phyloP scores from a whole-genome alignment of 1,140 invertebrate species.

The Hypothenemus hampei region DNA sequence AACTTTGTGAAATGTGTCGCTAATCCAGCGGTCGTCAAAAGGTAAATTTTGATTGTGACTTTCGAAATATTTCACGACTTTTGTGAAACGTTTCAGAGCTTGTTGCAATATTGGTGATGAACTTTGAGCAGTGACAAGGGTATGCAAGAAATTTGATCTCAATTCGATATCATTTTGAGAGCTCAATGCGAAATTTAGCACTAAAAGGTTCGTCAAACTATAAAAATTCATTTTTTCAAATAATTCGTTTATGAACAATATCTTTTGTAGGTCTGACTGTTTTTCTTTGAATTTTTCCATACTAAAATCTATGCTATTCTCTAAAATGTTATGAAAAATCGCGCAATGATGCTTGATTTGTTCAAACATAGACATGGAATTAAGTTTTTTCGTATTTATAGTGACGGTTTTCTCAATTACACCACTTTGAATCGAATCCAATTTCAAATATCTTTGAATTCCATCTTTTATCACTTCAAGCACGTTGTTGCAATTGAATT shows the following conservation, averaged over 20 bases:
- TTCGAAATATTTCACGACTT: slow-evolving; percentile 4
- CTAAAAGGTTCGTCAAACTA: slow-evolving; percentile 11
- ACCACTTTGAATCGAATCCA: slow-evolving; percentile 15
- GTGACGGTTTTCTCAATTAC: no score
- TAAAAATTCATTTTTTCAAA: slow-evolving; percentile 12
- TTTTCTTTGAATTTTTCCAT: neutral
- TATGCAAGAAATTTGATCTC: neutral
- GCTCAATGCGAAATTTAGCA: slow-evolving; percentile 4
- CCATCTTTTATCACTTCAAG: slow-evolving; percentile 29
- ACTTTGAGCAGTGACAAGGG: neutral
- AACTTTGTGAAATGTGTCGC: neutral
- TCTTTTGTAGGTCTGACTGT: no score
- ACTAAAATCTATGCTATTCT: neutral
- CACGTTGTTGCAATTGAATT: slow-evolving; percentile 47
- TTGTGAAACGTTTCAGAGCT: slow-evolving; percentile 7
- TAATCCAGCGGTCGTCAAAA: slow-evolving; percentile 11
- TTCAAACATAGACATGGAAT: slow-evolving; percentile 37
- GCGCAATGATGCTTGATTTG: slow-evolving; percentile 42
- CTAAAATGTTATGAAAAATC: neutral
- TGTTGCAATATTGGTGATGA: slow-evolving; percentile 2
- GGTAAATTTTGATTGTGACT: neutral
- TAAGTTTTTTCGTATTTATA: slow-evolving; percentile 35
- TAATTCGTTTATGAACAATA: slow-evolving; percentile 10
- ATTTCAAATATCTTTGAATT: slow-evolving; percentile 26
- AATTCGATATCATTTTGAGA: slow-evolving; percentile 7